Percentiles rank a stretch among this genome's conserved stretches.
Conservation (phyloP, 35 echinoderm and acorn worm genomes). For the Chiridota heheva region DNA sequence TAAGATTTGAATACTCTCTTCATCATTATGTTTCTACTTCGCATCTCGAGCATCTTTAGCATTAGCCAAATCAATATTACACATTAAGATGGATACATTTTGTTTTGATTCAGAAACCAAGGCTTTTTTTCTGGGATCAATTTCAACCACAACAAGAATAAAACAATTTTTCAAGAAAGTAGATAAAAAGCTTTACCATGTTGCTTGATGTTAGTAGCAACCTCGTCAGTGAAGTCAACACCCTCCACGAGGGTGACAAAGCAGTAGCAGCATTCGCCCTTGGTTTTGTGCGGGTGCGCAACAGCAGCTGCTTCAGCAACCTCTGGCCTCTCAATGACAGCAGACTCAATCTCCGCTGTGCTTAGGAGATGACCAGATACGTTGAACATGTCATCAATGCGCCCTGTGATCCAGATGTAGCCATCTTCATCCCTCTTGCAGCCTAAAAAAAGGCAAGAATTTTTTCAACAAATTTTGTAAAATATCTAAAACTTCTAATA, state of each 20-base stretch:
- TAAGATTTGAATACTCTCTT: too few species aligned
- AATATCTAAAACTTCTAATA: background rate
- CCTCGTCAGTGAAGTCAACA: conserved; percentile 44
- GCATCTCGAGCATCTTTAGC: too few species aligned
- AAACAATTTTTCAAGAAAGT: too few species aligned
- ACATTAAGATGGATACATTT: too few species aligned
- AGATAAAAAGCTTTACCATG: conserved; percentile 63
- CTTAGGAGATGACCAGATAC: conserved; percentile 99
- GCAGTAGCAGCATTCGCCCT: conserved; percentile 90
- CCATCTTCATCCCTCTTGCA: conserved; percentile 90
- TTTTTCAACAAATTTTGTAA: background rate
- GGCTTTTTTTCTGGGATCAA: too few species aligned
- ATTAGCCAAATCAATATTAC: too few species aligned
- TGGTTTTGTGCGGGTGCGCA: conserved; percentile 77
- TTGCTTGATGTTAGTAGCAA: conserved; percentile 55
- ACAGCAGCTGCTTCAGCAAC: conserved; percentile 90
- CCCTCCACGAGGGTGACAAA: conserved; percentile 94
- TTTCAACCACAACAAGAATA: too few species aligned
- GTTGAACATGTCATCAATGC: conserved; percentile 99
- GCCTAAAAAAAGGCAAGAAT: conserved; percentile 25
- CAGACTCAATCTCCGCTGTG: conserved; percentile 92
- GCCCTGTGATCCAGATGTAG: conserved; percentile 94
- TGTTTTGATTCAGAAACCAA: too few species aligned
- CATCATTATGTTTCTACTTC: background rate
- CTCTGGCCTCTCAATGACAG: conserved; percentile 73